Conservation (phyloP, 2,113 vertebrate species). For the Cyprinodon brontotheroides region DNA sequence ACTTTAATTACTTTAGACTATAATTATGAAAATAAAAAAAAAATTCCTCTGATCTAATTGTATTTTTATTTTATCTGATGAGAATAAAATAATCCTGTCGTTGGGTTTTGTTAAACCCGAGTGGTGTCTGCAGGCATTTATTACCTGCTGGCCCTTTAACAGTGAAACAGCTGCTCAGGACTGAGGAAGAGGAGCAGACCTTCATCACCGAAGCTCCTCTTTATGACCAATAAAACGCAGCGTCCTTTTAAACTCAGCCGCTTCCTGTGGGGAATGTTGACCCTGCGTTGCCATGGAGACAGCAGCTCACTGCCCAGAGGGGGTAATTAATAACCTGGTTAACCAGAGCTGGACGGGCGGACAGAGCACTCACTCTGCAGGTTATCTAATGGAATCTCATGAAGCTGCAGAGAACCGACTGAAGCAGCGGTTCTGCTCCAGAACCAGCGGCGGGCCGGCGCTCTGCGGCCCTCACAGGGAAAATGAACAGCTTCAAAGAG, state of each 20-base stretch:
- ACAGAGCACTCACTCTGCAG: neutral
- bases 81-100: no score
- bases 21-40: no score
- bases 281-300: conserved; percentile 2
- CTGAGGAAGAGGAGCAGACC: neutral
- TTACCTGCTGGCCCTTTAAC: no score
- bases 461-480: neutral
- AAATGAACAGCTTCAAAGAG: conserved; percentile 23
- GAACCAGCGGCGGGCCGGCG: neutral
- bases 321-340: conserved; percentile 17
- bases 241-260: neutral
- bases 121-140: no score
- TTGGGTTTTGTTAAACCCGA: no score
- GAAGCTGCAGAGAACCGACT: no score
- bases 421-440: neutral
- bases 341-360: neutral
- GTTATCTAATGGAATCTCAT: no score
- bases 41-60: no score
- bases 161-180: no score
- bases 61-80: no score
- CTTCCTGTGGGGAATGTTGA: conserved; percentile 4
- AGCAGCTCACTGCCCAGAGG: neutral
- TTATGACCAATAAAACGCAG: neutral
- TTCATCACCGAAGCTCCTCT: neutral
- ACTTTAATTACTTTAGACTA: no score